Evolutionary conservation across 2,797 vertebrate species (phyloP).

Genomic region (Brachymystax lenok): DNA sequence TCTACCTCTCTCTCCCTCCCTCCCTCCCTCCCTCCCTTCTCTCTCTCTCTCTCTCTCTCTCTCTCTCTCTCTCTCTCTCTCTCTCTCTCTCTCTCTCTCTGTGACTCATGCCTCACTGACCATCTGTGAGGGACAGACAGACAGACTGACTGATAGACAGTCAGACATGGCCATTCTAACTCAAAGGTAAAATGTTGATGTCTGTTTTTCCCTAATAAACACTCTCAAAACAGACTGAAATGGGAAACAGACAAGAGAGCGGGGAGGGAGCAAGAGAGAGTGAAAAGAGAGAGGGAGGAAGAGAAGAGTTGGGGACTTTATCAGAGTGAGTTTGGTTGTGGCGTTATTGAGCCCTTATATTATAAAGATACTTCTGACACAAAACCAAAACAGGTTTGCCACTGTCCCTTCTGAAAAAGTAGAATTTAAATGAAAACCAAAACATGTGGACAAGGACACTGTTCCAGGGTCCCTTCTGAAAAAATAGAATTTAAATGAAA

Average conservation of each 20-base stretch:
- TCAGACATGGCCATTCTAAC: conserved; percentile 52
- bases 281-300: conserved; percentile 23
- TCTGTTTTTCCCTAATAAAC: conserved; percentile 52
- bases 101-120: not conserved
- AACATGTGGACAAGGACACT: conserved; percentile 14
- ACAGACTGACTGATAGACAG: conserved; percentile 24
- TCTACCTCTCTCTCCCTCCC: not conserved
- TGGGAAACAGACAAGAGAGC: conserved; percentile 26
- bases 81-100: not conserved
- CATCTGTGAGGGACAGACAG: not conserved
- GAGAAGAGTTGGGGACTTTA: conserved; percentile 39
- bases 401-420: conserved; percentile 1
- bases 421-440: conserved; percentile 49
- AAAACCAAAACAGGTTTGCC: conserved; percentile 49
- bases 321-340: conserved; percentile 37
- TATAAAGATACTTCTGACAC: conserved; percentile 43
- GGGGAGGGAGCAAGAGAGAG: not conserved
- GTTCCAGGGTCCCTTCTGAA: not conserved
- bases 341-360: conserved; percentile 58
- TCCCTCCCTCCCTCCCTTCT: not conserved
- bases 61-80: not conserved
- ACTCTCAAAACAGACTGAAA: conserved; percentile 53
- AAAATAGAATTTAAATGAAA: conserved; percentile 14
- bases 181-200: conserved; percentile 69
- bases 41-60: not conserved